Evolutionary conservation across 2,797 vertebrate genomes (phyloP), one percentile per base, ranked within the genome.

Genomic region (Cottoperca gobio): DNA sequence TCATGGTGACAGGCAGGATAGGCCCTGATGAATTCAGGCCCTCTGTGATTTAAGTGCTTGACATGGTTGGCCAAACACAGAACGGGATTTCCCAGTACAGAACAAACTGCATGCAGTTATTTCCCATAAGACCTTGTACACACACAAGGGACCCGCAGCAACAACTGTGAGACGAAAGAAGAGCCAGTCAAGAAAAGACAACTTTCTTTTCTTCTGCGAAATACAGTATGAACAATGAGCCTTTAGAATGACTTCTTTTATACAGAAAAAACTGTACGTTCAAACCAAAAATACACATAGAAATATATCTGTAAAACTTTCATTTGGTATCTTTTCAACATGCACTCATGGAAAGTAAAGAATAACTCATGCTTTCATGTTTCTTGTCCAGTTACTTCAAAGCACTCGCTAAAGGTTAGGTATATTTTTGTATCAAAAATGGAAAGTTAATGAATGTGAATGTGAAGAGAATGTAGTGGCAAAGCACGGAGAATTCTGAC

Each of bases 41-140:
- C 86, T 84, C 64, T 89, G 85, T 87, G 90, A 86, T 92, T 91
- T 93, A 92, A 85, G 85, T 81, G 72, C 70, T 89, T 87, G 93
- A 91, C 90, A 92, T 82, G 91, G 88, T 89, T 92, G 89, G 86
- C 49, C 86, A 90, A 90, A 93, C 86, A 88, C 75, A 83, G 75
- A 90, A 82, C 78, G 85, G 86, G 78, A 83, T 88, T 90, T 84
- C 70, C 58, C 53, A 69, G 71, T 67, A 81, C 79, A 88, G 71
- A 86, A 85, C 63, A 26, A 49, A 70, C 26, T 75, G 82, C 81
- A 86, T 74, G 68, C 76, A 71, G 57, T 62, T 68, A 70, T 89
- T 89, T 91, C 92, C 89, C 87, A 72, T 46, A 86, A 89, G 88
- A 78, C 86, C 37, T 61, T 78, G 48, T 69, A 21, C 71, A 88